Conservation (phyloP, 2,113 vertebrate genomes). For the Cynocephalus volans region DNA sequence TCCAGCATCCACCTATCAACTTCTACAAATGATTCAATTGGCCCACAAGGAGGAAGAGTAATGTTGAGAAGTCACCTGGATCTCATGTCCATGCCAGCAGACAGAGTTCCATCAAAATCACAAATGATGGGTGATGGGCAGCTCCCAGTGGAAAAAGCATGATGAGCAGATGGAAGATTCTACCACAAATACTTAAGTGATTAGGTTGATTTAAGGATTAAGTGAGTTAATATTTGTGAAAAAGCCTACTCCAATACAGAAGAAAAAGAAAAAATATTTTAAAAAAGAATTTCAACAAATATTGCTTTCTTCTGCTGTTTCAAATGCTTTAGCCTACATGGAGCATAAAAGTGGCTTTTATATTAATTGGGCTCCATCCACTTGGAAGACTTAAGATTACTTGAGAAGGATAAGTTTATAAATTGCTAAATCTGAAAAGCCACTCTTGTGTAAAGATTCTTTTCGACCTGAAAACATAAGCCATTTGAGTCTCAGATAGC, state of each 20-base stretch:
- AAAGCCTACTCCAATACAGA: not conserved
- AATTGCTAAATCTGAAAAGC: not conserved
- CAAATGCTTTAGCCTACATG: not conserved
- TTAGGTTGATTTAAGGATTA: not conserved
- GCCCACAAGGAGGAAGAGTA: not conserved
- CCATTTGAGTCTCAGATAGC: not conserved
- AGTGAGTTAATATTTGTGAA: not conserved
- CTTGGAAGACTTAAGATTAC: not conserved
- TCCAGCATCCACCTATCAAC: not conserved
- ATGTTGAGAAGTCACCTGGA: not conserved
- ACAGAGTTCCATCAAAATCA: not conserved
- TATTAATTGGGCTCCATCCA: not conserved
- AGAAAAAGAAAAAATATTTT: not conserved
- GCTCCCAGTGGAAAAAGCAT: not conserved
- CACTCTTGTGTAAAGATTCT: not conserved
- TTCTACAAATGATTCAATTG: not conserved
- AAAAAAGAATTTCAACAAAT: not conserved
- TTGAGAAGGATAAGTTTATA: constrained; percentile 3
- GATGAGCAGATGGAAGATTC: not conserved
- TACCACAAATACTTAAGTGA: not conserved
- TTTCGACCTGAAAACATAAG: not conserved
- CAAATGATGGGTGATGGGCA: not conserved
- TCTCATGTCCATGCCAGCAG: not conserved
- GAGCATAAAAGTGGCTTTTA: not conserved
- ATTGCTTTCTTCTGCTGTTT: not conserved